phyloP scores from a whole-genome alignment of 1,140 invertebrate species.

The Drosophila carrolli region DNA sequence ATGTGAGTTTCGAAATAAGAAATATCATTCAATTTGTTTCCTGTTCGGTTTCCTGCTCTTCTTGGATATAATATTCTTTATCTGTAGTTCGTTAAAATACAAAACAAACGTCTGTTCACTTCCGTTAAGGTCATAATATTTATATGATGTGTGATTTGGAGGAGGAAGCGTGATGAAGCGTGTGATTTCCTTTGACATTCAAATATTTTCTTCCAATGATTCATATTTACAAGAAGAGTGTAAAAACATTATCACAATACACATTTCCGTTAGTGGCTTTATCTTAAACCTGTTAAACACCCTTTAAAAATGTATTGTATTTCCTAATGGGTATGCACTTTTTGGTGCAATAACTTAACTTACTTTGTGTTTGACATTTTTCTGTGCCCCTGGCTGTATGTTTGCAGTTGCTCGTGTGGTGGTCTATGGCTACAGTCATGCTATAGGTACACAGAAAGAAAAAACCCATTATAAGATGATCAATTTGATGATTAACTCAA shows the following conservation, averaged over 20 bases:
- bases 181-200: constrained; percentile 7
- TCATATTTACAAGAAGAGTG: not conserved
- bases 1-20: too few species aligned
- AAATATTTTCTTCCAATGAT: too few species aligned
- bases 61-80: not conserved
- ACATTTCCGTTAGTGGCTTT: too few species aligned
- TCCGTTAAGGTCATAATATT: not conserved
- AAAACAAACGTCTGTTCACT: not conserved
- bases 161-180: too few species aligned
- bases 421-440: not conserved
- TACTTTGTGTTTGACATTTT: not conserved
- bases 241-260: too few species aligned
- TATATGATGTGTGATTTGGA: constrained; percentile 29
- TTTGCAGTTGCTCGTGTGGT: constrained; percentile 4
- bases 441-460: not conserved
- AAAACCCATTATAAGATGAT: not conserved
- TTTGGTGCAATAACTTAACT: not conserved
- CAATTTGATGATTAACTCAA: too few species aligned
- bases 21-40: not conserved
- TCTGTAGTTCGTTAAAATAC: not conserved
- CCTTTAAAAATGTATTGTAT: not conserved
- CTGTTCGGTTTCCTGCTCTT: not conserved
- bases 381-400: constrained; percentile 2
- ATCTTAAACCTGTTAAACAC: not conserved
- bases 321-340: not conserved